Base-by-base conservation (phyloP, 2,888 invertebrate species). In the Bimastos eiseni region DNA sequence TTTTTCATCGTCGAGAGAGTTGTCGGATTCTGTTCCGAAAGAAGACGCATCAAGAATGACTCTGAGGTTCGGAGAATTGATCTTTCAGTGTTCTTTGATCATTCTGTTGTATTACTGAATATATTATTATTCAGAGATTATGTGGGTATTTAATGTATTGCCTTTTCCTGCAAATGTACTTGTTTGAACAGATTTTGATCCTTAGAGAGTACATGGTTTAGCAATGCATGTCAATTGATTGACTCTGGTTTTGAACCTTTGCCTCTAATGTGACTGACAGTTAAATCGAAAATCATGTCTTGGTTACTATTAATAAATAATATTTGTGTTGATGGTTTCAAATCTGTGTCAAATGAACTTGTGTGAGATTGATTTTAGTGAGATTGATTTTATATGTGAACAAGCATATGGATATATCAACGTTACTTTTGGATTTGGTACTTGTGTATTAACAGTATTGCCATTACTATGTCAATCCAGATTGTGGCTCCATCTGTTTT, bases 1-100 rank as follows among this genome's bases (percentile, higher is more conserved):
- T 98, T 98, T 96, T 98, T 98, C 94, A 96, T 98, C 92, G 97
- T 97, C 11, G 98, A 98, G 94, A 97, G 94, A 89, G 5, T 91
- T 90, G 91, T 89, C 86, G 41, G 89, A 13, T 84, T 90, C 37
- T 90, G 90, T 55, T 90, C 91, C n/a, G 91, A 91, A 88, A 86
- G 90, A 88, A 91, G 90, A 91, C 86, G 86, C 34, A 24, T 34
- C 24, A 86, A 86, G 86, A 34, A 86, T 37, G 86, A 37, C 21
- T 36, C 36, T 86, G n/a, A 86, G 37, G 86, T 86, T 33, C 5
- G 34, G 17, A 36, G 19, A 84, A 17, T 84, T 33, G 36, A 1
- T 33, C 15, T 37, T 86, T 86, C 70, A 24, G 24, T 70, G 8
- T 1, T 70, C 30, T n/a, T 17, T 17, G 44, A 55, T 55, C 4